Percentiles rank a stretch among this genome's conserved stretches.
Evolutionary conservation across 2,888 invertebrate genomes (phyloP).

Genomic region (Rhabditoides inermis): DNA sequence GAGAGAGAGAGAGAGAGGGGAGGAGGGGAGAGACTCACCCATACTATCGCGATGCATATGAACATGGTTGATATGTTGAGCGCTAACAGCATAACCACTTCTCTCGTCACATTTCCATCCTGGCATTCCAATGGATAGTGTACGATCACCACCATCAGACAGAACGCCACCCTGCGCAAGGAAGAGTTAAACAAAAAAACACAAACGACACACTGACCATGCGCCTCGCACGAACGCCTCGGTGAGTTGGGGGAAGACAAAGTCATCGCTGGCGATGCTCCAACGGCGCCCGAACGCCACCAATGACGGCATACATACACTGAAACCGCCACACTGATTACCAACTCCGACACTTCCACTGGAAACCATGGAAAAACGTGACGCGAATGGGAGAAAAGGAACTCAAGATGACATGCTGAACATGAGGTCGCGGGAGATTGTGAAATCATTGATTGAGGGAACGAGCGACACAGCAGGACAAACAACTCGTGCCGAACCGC

Average conservation of each 20-base stretch:
- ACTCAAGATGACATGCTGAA: too few species aligned
- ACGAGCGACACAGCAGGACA: too few species aligned
- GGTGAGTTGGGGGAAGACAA: constrained; percentile 70
- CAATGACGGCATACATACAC: constrained; percentile 71
- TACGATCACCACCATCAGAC: constrained; percentile 27
- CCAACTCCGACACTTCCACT: neutral
- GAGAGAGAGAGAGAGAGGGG: neutral
- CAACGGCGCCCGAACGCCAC: constrained; percentile 78
- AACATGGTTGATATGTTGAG: constrained; percentile 43
- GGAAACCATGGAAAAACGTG: too few species aligned
- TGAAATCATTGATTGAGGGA: too few species aligned
- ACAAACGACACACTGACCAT: constrained; percentile 54
- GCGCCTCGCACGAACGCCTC: constrained; percentile 55
- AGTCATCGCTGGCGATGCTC: constrained; percentile 82
- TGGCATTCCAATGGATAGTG: constrained; percentile 42
- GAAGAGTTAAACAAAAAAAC: neutral
- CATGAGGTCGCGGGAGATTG: too few species aligned
- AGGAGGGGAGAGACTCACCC: neutral
- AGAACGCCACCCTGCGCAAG: constrained; percentile 15
- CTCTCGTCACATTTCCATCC: constrained; percentile 15
- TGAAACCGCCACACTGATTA: too few species aligned
- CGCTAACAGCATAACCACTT: constrained; percentile 39
- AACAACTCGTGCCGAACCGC: too few species aligned
- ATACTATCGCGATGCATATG: too few species aligned
- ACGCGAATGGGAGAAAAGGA: too few species aligned